Evolutionary conservation across 2,888 invertebrate genomes (phyloP), one percentile per base, ranked within the genome.

Genomic region (Scrobipalpa costella): DNA sequence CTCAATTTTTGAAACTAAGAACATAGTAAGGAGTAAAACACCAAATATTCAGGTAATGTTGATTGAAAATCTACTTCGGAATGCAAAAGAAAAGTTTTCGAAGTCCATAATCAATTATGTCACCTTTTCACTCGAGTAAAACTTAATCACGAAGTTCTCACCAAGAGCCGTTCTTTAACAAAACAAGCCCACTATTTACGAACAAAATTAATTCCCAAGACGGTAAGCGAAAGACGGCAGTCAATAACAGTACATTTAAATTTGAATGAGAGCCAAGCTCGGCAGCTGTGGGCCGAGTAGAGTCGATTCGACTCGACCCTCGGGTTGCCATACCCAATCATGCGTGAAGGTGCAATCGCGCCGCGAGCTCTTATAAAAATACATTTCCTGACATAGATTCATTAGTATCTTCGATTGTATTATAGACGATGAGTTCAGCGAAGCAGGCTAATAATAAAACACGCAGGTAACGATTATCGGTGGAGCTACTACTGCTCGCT

Each of bases 231-330:
- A 62, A 34, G 17, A 9, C 33, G n/a, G 55, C 61, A 50, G 49
- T 61, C 50, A 63, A 73, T 73, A 72, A 69, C 73, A 74, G 73
- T 76, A 76, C 75, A 78, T 83, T 80, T 80, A 74, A 81, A 85
- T 86, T 88, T 87, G 85, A 88, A 85, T 85, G 69, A 74, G 77
- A 80, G 84, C 85, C 84, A 86, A 86, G 75, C 77, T 73, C 69
- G 74, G 72, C 74, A 75, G 78, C 84, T 84, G 83, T 47, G 49
- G 19, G 49, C 49, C 17, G 49, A 6, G 49, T 5, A 7, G 49
- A 8, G 47, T 9, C 75, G 74, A 68, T n/a, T 71, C 13, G 72
- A 71, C 40, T 40, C 82, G 87, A 84, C 87, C 88, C 88, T 84
- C 85, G 76, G 76, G 81, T 82, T 76, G 81, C 78, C 78, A 74